phyloP scores from a whole-genome alignment of 2,888 invertebrate genomes.

The Acleris literana region DNA sequence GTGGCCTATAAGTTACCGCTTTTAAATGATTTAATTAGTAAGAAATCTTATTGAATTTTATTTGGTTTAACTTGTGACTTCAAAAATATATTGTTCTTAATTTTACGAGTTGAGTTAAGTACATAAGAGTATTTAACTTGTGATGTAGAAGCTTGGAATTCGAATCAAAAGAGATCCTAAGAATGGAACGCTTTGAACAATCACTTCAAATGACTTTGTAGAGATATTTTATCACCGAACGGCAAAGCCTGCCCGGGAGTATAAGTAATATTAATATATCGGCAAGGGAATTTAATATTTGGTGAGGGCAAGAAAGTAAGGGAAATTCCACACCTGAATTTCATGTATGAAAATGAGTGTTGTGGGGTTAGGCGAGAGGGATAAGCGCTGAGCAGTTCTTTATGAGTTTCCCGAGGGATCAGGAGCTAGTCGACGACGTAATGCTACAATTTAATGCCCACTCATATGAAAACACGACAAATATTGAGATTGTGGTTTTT shows the following conservation, averaged over 20 bases:
- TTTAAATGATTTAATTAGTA: too few relatives aligned
- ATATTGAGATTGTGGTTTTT: slow-evolving; percentile 33
- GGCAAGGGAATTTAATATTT: slow-evolving; percentile 71
- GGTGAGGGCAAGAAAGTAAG: slow-evolving; percentile 58
- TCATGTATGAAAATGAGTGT: slow-evolving; percentile 60
- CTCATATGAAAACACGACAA: slow-evolving; percentile 37
- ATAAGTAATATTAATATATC: slow-evolving; percentile 68
- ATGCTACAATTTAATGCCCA: slow-evolving; percentile 37
- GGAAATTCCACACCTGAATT: slow-evolving; percentile 56
- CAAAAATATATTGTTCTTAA: too few relatives aligned
- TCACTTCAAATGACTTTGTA: slow-evolving; percentile 63
- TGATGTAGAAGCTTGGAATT: slow-evolving; percentile 14
- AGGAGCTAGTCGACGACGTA: slow-evolving; percentile 37
- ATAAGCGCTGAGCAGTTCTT: slow-evolving; percentile 56
- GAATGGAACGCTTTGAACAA: slow-evolving; percentile 63
- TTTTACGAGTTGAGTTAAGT: too few relatives aligned
- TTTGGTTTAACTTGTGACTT: too few relatives aligned
- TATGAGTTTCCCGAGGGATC: slow-evolving; percentile 54
- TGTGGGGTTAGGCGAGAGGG: slow-evolving; percentile 46
- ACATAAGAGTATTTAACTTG: neutral
- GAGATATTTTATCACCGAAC: slow-evolving; percentile 54
- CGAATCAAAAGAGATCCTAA: slow-evolving; percentile 46
- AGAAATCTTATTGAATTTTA: too few relatives aligned
- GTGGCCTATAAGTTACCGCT: too few relatives aligned
- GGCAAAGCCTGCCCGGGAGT: slow-evolving; percentile 50